phyloP scores from a whole-genome alignment of 2,797 vertebrate genomes.

The Tapirus indicus region DNA sequence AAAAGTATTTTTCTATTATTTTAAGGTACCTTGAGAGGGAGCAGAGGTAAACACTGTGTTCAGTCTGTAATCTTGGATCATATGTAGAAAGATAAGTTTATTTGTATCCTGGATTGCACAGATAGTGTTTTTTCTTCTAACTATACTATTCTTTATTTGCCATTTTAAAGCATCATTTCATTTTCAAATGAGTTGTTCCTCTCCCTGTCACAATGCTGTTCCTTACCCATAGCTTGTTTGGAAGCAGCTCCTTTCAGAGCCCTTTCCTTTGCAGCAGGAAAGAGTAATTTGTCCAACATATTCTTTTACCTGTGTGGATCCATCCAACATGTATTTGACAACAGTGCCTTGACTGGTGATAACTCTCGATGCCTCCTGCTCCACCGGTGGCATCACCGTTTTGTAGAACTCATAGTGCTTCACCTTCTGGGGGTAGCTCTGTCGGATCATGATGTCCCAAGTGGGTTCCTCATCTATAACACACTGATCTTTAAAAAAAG shows the following conservation, averaged over 20 bases:
- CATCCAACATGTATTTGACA: conserved; percentile 92
- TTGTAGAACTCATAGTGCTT: conserved; percentile 82
- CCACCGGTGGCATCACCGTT: conserved; percentile 56
- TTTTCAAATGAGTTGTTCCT: not conserved
- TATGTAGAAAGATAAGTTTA: not conserved
- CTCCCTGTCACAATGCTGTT: not conserved
- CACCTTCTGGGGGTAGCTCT: conserved; percentile 90
- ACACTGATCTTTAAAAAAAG: conserved; percentile 50
- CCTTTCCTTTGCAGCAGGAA: not conserved
- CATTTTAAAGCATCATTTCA: not conserved
- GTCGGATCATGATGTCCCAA: conserved; percentile 90
- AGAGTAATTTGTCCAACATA: not conserved
- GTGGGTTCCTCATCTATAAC: not conserved
- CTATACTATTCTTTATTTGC: not conserved
- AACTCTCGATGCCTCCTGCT: conserved; percentile 91
- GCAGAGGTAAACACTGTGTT: not conserved
- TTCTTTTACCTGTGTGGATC: conserved; percentile 92
- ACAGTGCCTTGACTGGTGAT: conserved; percentile 94
- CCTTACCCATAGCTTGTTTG: not conserved
- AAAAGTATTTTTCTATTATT: not conserved
- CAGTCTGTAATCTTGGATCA: not conserved
- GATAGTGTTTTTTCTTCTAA: not conserved
- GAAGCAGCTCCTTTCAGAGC: no score
- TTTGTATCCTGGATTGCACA: not conserved
- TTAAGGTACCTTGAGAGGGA: not conserved